These are phyloP conservation scores for Aeoliscus strigatus DNA, from an alignment of 2,797 vertebrate genomes.

Conservation along the genomic window DNA sequence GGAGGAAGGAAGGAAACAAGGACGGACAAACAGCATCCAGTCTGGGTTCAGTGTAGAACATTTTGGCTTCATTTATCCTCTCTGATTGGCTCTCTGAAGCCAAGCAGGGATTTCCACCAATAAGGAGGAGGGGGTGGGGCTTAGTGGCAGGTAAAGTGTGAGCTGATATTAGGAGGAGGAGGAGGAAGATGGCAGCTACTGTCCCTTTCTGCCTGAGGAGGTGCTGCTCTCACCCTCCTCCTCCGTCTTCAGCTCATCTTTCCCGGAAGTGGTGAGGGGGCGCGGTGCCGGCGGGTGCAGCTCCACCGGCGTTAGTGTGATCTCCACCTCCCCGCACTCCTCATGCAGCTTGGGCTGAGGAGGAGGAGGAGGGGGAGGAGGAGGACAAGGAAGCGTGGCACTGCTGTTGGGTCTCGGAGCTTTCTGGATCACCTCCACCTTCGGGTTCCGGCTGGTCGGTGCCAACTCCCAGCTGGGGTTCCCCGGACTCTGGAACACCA, in stretches of 20 bases:
- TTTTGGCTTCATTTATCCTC: conserved; percentile 60
- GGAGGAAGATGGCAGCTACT: conserved; percentile 12
- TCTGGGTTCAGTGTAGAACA: conserved; percentile 7
- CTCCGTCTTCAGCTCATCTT: conserved; percentile 9
- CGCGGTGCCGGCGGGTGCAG: conserved; percentile 10
- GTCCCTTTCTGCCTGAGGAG: conserved; percentile 25
- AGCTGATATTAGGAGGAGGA: conserved; percentile 10
- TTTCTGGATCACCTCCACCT: conserved; percentile 77
- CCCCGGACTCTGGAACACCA: conserved; percentile 50
- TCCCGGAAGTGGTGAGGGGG: conserved; percentile 10
- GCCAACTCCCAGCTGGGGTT: conserved; percentile 57
- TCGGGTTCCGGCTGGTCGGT: conserved; percentile 42
- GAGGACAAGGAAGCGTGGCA: neutral
- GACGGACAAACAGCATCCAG: conserved; percentile 40
- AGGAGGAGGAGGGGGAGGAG: conserved; percentile 19
- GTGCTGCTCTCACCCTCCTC: conserved; percentile 10
- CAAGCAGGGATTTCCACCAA: conserved; percentile 62
- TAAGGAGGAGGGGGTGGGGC: conserved; percentile 16
- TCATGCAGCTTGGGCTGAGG: conserved; percentile 55
- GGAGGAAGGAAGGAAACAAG: neutral
- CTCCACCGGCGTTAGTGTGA: conserved; percentile 66
- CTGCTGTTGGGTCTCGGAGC: conserved; percentile 47
- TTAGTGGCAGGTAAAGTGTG: conserved; percentile 35
- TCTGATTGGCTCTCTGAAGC: conserved; percentile 30
- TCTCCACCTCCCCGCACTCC: conserved; percentile 63